A percentile compares a stretch with the other conserved stretches of the same genome.
These are phyloP conservation scores for Macrophya annulata DNA, from an alignment of 2,888 invertebrate species.

Conservation along the genomic window DNA sequence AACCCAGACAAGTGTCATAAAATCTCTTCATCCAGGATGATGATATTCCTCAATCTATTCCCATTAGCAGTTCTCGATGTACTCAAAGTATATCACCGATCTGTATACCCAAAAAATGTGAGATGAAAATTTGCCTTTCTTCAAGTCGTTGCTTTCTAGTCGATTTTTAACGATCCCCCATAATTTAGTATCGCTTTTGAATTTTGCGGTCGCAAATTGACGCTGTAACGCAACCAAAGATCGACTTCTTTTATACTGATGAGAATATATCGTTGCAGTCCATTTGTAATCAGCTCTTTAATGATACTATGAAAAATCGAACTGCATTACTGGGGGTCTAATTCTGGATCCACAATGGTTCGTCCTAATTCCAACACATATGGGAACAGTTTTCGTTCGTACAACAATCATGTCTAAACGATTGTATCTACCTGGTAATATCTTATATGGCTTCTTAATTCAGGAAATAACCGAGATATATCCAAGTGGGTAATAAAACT, in stretches of 20 bases:
- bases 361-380: background rate
- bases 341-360: background rate
- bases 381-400: background rate
- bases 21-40: too few species aligned
- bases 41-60: too few species aligned
- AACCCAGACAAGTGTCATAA: too few species aligned
- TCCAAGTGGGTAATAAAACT: background rate
- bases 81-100: too few species aligned
- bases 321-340: conserved; percentile 1
- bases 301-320: background rate
- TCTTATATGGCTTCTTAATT: background rate
- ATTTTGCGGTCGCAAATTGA: conserved; percentile 17
- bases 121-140: too few species aligned
- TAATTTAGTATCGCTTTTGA: background rate
- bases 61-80: too few species aligned
- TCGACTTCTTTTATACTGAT: background rate
- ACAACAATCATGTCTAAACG: too few species aligned
- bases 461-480: background rate
- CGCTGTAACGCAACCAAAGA: background rate
- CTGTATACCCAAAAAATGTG: too few species aligned
- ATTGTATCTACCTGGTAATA: background rate
- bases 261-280: too few species aligned
- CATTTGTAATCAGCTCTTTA: background rate
- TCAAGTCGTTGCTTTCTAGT: background rate
- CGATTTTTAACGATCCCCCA: background rate